Evolutionary conservation across 1,140 invertebrate genomes (phyloP).

Genomic region (Homarus americanus): DNA sequence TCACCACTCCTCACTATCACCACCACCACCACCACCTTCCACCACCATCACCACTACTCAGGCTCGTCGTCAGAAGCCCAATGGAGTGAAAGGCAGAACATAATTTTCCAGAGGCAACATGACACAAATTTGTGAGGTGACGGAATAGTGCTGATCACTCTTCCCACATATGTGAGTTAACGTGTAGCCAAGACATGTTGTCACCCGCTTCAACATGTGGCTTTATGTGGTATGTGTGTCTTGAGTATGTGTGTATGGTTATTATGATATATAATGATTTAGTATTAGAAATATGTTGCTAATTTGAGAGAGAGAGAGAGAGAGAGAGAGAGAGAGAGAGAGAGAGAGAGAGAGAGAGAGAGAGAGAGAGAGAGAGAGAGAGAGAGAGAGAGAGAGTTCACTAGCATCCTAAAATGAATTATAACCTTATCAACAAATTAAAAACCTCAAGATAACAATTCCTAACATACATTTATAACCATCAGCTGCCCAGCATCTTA

Average conservation of each 20-base stretch:
- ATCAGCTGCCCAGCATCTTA: too few relatives aligned
- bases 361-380: constrained; percentile 3
- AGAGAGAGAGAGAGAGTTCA: background rate
- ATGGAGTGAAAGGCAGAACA: constrained; percentile 30
- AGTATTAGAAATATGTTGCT: too few relatives aligned
- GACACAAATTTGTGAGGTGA: constrained; percentile 56
- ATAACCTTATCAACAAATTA: too few relatives aligned
- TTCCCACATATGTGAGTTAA: background rate
- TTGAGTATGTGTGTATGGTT: too few relatives aligned
- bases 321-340: background rate
- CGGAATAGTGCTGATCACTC: constrained; percentile 44
- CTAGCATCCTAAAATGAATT: too few relatives aligned
- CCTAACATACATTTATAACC: too few relatives aligned
- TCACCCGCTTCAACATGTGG: too few relatives aligned
- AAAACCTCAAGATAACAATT: too few relatives aligned
- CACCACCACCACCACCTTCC: background rate
- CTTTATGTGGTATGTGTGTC: too few relatives aligned
- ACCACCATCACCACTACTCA: background rate
- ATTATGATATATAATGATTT: too few relatives aligned
- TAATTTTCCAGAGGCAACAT: constrained; percentile 35
- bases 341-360: constrained; percentile 3
- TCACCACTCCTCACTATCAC: background rate
- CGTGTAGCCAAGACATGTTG: too few relatives aligned
- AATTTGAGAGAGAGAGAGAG: background rate
- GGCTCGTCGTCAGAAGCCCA: background rate